Evolutionary conservation across 2,113 vertebrate species (phyloP), one percentile per base, ranked within the genome.

Genomic region (Indicator maculatus): DNA sequence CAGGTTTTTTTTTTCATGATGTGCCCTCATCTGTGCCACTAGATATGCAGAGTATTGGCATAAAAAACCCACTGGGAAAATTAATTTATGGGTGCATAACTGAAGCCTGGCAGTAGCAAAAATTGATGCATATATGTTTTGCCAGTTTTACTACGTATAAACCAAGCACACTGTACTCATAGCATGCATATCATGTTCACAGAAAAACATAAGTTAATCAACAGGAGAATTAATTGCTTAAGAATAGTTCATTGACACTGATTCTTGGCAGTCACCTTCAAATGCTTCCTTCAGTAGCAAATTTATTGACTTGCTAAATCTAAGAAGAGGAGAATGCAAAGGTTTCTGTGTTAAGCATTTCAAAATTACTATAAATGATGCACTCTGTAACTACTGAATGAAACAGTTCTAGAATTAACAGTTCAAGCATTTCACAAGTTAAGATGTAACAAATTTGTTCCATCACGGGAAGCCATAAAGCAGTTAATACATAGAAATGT

Each of bases 151-250:
- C 61, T 63, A 44, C 14, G 38, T 24, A 36, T 79, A 92, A 88
- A 28, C 63, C 50, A 61, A 73, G 75, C 50, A 65, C 6, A 2
- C 20, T 45, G 24, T 52, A 52, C 24, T 30, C 53, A 27, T 55
- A 28, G 26, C 53, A 28, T 55, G 26, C 27, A 28, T 28, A 55
- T 88, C 61, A 75, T 28, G 88, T 55, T 86, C 79, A 81, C 5
- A 15, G 69, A 17, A 88, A 88, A 95, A 84, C 6, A 2, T 45
- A 72, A 93, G 58, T 75, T 73, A 93, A 84, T 76, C 85, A 95
- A 50, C 26, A 84, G 65, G 55, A 94, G 56, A 90, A 93, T 83
- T 94, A 93, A 93, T 90, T 90, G 79, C 65, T 89, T 82, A 93
- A 90, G 85, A 90, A 88, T 56, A 89, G 61, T 79, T 91, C 78